Base-by-base conservation (phyloP, 2,113 vertebrate genomes). In the Hipposideros armiger region DNA sequence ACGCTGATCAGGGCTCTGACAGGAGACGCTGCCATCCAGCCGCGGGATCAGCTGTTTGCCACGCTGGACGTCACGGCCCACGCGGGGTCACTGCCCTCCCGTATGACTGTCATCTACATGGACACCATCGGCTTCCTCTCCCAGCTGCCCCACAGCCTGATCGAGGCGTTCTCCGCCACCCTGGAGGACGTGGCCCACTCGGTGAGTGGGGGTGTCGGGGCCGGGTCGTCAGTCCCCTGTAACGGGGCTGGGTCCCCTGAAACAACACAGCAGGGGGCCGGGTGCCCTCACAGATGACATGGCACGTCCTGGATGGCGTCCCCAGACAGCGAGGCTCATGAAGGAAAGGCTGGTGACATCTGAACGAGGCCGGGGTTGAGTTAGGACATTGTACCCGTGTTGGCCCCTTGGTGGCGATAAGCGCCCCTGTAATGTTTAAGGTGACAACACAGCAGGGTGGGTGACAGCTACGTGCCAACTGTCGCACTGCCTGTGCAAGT, bases 51-150 rank as follows among this genome's bases (percentile, higher is more conserved):
- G 97, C 99, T 99, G 5, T 99, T 99, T 40, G 99, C 99, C 10
- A 99, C 99, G 0, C 98, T 99, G 90, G 99, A 99, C 50, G 98
- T 99, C 77, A 99, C 99, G 0, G 98, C 99, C 15, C 99, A 99
- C 5, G 99, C 98, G 1, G 99, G 99, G 30, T 97, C 81, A 67
- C 98, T 99, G 96, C 99, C 99, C 82, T 99, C 98, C 0, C 98
- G 66, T 58, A 96, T 99, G 98, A 89, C 98, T 0, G 98, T 99
- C 56, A 98, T 99, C 80, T 99, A 99, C 52, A 96, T 99, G 94
- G 99, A 99, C 98, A 99, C 99, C 76, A 99, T 99, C 70, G 99
- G 99, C 50, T 99, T 99, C 98, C 98, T 99, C 62, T 99, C 99
- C 42, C 99, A 99, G 97, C 99, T 99, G 78, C 99, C 99, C 0